These are phyloP conservation scores for Saccostrea cuccullata DNA, from an alignment of 1,140 invertebrate species.

Conservation along the genomic window DNA sequence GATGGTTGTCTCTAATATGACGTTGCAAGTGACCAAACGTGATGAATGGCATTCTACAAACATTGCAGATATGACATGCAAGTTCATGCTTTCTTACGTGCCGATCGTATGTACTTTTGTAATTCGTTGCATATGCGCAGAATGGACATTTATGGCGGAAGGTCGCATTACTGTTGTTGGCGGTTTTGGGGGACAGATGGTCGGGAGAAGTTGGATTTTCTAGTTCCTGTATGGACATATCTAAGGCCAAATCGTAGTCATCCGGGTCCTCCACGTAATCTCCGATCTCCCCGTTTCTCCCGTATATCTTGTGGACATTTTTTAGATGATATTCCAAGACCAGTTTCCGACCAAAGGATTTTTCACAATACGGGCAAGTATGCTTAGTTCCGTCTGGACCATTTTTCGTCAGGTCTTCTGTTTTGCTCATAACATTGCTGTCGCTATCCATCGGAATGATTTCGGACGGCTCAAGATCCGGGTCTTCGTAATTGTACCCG, in stretches of 20 bases:
- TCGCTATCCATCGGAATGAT: not conserved
- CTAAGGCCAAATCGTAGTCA: slow-evolving; percentile 55
- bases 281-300: slow-evolving; percentile 35
- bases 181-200: not conserved
- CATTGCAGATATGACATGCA: slow-evolving; percentile 56
- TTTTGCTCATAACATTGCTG: not conserved
- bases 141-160: slow-evolving; percentile 59
- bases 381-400: slow-evolving; percentile 37
- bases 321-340: slow-evolving; percentile 57
- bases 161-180: not conserved
- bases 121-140: slow-evolving; percentile 58
- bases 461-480: slow-evolving; percentile 11
- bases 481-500: slow-evolving; percentile 38
- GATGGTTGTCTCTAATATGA: slow-evolving; percentile 59
- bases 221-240: slow-evolving; percentile 56
- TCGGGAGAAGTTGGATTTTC: slow-evolving; percentile 46
- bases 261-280: slow-evolving; percentile 52
- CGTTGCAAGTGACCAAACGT: slow-evolving; percentile 57
- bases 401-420: not conserved
- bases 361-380: slow-evolving; percentile 55
- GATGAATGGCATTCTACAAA: slow-evolving; percentile 62
- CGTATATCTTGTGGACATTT: slow-evolving; percentile 55
- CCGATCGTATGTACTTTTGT: slow-evolving; percentile 61
- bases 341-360: slow-evolving; percentile 56
- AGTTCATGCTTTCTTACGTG: slow-evolving; percentile 59